Base-by-base conservation (phyloP, 2,888 invertebrate genomes). In the Rhopalosiphum nymphaeae region DNA sequence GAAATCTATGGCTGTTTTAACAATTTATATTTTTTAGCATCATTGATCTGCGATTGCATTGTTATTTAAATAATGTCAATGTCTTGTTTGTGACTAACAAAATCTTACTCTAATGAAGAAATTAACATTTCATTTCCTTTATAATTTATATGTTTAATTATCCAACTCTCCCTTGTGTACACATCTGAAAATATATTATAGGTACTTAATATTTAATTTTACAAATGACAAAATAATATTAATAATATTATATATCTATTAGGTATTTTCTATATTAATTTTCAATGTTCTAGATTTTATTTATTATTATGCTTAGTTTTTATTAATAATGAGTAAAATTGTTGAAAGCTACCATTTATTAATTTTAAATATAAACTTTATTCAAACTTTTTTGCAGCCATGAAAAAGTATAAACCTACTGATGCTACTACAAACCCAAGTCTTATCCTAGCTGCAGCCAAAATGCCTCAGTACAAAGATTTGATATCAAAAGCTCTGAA, bases 371-470 rank as follows among this genome's bases (percentile, higher is more conserved):
- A 67, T n/a, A n/a, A n/a, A n/a, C 91, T 86, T 11, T 86, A 53
- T 89, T 89, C 3, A 26, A 53, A 67, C 7, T 44, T 96, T 91
- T 93, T 96, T 96, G 87, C 95, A 99, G 99, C 98, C 25, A 99
- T 99, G 97, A 98, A 98, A 96, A 97, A 98, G 95, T 99, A 99
- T 96, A 98, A 98, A 96, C 99, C 99, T 7, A 99, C 99, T 0
- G 99, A 99, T 97, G 99, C 99, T 78, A 99, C 99, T 4, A 99
- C 99, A 92, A 99, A 99, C 96, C 99, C 99, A 10, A 99, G 99
- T 13, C 96, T 99, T 92, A 99, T 99, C 95, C 96, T 99, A 95
- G 98, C 98, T 92, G 99, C 99, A 1, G 98, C 99, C 56, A 98
- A 97, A 95, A 98, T 99, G 97, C 97, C 98, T n/a, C 98, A 98